Evolutionary conservation across 64 coral and sea anemone species (phyloP).

Genomic region (Montipora foliosa): DNA sequence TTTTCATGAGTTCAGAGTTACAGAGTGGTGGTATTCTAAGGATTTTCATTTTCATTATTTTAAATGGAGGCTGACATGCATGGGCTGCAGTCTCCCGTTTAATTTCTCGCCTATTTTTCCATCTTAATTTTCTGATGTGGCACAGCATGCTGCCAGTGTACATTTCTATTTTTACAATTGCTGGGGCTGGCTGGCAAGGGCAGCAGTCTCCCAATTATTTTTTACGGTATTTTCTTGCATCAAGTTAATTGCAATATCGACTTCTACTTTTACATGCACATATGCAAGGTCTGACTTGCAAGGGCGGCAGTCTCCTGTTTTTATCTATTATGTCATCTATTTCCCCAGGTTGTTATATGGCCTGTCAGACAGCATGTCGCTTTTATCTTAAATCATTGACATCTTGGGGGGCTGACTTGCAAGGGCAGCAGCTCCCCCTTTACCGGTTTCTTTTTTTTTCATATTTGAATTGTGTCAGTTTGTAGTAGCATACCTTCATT

Average conservation of each 20-base stretch:
- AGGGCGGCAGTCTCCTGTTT: conserved; percentile 14
- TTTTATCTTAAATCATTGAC: not conserved
- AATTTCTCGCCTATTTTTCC: not conserved
- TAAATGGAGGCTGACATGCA: conserved; percentile 5
- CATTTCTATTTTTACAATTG: not conserved
- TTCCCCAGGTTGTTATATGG: not conserved
- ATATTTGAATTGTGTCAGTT: not conserved
- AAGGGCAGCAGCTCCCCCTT: too few relatives aligned
- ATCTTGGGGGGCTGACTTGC: too few relatives aligned
- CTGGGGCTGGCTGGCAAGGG: conserved; percentile 2
- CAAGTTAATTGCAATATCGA: not conserved
- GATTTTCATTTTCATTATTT: not conserved
- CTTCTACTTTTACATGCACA: not conserved
- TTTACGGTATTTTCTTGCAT: not conserved
- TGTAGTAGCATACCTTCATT: not conserved
- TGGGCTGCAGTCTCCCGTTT: conserved; percentile 12
- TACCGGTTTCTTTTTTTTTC: too few relatives aligned
- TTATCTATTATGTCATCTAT: not conserved
- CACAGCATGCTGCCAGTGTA: not conserved
- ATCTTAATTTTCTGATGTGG: not conserved
- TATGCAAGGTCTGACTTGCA: conserved; percentile 3
- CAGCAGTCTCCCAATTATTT: not conserved
- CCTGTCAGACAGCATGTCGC: not conserved
- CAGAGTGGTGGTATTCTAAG: not conserved
- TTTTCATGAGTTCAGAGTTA: not conserved